Percentiles rank a stretch among this genome's conserved stretches.
Conservation (phyloP, 2,113 vertebrate species). For the Corvus moneduloides region DNA sequence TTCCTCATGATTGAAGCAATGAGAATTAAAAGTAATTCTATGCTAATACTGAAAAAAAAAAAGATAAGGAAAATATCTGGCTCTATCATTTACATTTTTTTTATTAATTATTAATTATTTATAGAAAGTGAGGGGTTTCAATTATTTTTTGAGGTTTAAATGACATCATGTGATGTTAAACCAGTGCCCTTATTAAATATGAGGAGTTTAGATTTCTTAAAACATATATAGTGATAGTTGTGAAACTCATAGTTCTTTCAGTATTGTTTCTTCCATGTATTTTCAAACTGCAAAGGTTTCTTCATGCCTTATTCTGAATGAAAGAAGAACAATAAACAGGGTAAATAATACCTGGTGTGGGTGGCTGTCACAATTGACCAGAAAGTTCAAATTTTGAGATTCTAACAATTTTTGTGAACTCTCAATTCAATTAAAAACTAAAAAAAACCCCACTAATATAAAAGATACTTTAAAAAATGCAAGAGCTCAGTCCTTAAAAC, state of each 20-base stretch:
- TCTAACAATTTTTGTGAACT: background rate
- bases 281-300: background rate
- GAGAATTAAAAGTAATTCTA: background rate
- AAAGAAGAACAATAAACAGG: background rate
- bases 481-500: background rate
- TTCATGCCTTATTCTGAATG: background rate
- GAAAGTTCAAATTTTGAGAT: background rate
- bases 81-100: background rate
- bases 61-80: background rate
- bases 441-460: background rate
- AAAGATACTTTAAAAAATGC: background rate
- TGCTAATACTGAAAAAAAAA: background rate
- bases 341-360: background rate
- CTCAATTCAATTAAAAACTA: background rate
- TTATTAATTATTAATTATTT: background rate
- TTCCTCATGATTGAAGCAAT: background rate
- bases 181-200: background rate
- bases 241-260: background rate
- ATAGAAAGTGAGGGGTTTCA: background rate
- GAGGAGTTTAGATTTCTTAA: background rate
- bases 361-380: background rate
- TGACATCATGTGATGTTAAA: background rate
- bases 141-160: background rate
- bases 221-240: background rate
- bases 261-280: background rate